Evolutionary conservation across 2,888 invertebrate genomes (phyloP).

Genomic region (Aphidoletes aphidimyza): DNA sequence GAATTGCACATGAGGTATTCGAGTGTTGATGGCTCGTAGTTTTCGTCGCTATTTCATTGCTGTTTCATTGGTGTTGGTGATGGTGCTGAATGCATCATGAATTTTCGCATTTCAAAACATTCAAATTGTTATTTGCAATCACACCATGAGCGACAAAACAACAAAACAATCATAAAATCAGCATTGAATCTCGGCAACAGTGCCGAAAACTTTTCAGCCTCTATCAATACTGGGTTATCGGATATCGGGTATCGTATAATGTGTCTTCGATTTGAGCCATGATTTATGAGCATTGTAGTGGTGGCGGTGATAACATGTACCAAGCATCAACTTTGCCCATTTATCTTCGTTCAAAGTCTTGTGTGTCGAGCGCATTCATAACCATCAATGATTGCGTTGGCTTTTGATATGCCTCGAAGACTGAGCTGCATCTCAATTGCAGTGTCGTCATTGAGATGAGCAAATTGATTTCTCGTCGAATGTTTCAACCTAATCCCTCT

Average conservation of each 20-base stretch:
- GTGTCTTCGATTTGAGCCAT: background rate
- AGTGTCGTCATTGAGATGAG: background rate
- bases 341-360: background rate
- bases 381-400: background rate
- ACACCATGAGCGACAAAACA: background rate
- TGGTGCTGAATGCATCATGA: background rate
- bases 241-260: background rate
- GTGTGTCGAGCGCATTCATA: background rate
- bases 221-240: background rate
- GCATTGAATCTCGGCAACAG: constrained; percentile 25
- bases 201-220: background rate
- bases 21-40: background rate
- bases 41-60: too few species aligned
- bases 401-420: background rate
- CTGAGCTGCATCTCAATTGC: background rate
- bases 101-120: background rate
- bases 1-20: background rate
- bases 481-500: background rate
- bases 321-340: background rate
- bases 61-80: too few species aligned
- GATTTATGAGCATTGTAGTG: background rate
- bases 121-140: background rate
- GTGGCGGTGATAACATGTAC: background rate
- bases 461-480: constrained; percentile 29
- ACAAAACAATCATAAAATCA: constrained; percentile 34